Conservation (phyloP, 2,797 vertebrate genomes). For the Emydoidea blandingii region DNA sequence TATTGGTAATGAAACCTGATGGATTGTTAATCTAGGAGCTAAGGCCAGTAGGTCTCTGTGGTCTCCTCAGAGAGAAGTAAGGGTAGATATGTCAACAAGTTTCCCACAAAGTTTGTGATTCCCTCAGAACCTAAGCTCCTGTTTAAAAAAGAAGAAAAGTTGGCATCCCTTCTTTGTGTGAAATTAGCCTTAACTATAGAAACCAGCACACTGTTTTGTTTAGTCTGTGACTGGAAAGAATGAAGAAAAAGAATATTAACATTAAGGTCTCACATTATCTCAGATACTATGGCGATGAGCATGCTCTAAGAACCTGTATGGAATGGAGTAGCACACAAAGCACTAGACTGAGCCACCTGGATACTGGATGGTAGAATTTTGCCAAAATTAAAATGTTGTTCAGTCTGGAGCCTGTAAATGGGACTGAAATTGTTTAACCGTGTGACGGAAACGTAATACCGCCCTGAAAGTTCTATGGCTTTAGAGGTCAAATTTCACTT, state of each 20-base stretch:
- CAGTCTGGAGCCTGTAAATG: background rate
- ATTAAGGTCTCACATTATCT: background rate
- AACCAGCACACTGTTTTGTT: background rate
- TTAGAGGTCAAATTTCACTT: background rate
- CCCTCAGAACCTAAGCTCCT: background rate
- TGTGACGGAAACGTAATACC: background rate
- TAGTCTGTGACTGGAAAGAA: background rate
- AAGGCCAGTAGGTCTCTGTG: background rate
- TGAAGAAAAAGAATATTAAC: background rate
- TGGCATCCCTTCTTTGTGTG: background rate
- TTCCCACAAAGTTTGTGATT: background rate
- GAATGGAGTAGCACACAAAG: background rate
- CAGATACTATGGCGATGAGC: background rate
- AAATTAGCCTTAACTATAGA: background rate
- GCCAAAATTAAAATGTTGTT: slow-evolving; percentile 29
- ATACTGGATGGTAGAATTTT: background rate
- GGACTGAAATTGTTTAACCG: slow-evolving; percentile 21
- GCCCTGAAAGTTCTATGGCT: background rate
- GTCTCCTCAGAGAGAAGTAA: background rate
- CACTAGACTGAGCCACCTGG: slow-evolving; percentile 31
- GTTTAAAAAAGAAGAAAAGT: background rate
- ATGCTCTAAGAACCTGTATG: background rate
- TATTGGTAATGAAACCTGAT: background rate
- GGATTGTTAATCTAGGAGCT: background rate
- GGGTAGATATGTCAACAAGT: background rate